phyloP scores from a whole-genome alignment of 92 coral and sea anemone species.

The Blastomussa wellsi region DNA sequence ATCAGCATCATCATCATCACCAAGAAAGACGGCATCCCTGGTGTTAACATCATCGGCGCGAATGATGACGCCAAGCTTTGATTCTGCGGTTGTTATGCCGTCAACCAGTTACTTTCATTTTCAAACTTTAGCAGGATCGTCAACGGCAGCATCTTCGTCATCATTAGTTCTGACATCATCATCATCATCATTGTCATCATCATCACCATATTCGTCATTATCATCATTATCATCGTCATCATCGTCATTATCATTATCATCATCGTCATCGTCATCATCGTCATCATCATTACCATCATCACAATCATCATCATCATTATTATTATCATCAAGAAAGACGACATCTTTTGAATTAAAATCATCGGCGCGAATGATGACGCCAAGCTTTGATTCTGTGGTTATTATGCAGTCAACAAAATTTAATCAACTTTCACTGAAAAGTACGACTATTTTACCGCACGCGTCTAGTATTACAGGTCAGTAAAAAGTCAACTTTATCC shows the following conservation, averaged over 20 bases:
- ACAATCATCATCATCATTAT: not conserved
- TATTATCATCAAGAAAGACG: not conserved
- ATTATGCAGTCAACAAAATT: not conserved
- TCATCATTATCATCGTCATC: too few relatives aligned
- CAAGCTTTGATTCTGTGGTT: not conserved
- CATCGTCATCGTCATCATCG: not conserved
- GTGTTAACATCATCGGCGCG: not conserved
- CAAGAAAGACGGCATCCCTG: not conserved
- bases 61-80: constrained; percentile 5
- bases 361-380: not conserved
- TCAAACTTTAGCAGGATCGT: not conserved
- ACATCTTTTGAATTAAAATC: not conserved
- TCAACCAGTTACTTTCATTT: not conserved
- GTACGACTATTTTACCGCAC: not conserved
- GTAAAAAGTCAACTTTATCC: not conserved
- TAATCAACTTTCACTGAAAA: not conserved
- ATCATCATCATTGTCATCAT: too few relatives aligned
- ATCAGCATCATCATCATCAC: not conserved
- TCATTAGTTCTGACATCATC: too few relatives aligned
- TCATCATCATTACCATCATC: not conserved
- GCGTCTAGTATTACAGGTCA: not conserved
- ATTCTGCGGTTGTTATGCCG: not conserved
- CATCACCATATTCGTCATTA: too few relatives aligned
- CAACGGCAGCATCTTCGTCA: not conserved
- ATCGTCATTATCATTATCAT: not conserved